Base-by-base conservation (phyloP, 2,113 vertebrate genomes). In the Dissostichus mawsoni region DNA sequence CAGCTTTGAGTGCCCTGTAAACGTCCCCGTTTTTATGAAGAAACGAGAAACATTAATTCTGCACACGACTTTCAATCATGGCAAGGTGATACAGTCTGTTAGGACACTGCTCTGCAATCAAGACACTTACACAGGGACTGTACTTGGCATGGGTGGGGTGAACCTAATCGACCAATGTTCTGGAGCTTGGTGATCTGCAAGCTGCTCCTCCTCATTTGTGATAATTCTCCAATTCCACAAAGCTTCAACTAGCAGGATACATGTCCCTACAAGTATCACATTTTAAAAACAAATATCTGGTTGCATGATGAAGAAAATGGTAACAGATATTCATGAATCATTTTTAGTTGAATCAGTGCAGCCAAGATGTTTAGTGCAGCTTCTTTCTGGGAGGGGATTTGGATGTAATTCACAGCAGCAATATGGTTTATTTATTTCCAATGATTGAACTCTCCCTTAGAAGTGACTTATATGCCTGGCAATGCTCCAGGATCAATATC, bases 141-240 rank as follows among this genome's bases (percentile, higher is more conserved):
- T 65, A 44, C 61, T 78, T 80, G 80, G 83, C 87, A 88, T 63
- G 81, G 86, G 81, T 69, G 82, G 74, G 58, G 83, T 78, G 71
- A 84, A 74, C 79, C 88, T 81, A 90, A 87, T 85, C 61, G 81
- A 85, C 64, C 83, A 86, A 68, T 81, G 78, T 83, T 86, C 84
- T 69, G 23, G 57, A 81, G 86, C 78, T 82, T 33, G 51, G 71
- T 84, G 71, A 82, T 84, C 84, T 72, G 74, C 81, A 84, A 85
- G 79, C 74, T 90, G 90, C 72, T 88, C 53, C 71, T 71, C 56
- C 76, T 81, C 74, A 74, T 85, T 85, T 79, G 74, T 13, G 36
- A 74, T 48, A 69, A 77, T 78, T 45, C 55, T 78, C 65, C 20
- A 11, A 50, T 56, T 66, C 75, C 3, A 10, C 41, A 51, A 69